These are phyloP conservation scores for Lepilemur septentrionalis DNA, from an alignment of 2,797 vertebrate genomes.

Conservation along the genomic window DNA sequence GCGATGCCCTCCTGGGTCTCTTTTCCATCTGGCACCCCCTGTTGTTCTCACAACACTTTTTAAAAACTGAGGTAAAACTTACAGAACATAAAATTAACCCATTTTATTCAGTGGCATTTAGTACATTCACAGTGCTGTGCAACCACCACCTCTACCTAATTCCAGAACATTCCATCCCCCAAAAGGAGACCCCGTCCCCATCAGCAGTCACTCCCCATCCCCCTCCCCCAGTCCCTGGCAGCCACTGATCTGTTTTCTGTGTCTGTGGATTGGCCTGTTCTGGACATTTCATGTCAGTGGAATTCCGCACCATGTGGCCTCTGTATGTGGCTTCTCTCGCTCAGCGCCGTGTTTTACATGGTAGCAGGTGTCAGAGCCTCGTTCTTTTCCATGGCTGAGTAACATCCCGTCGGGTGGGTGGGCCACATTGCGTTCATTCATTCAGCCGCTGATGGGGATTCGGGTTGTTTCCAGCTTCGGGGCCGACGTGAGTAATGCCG, in stretches of 20 bases:
- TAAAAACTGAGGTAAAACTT: background rate
- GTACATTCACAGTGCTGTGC: background rate
- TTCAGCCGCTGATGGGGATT: background rate
- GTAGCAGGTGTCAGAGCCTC: background rate
- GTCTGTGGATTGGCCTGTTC: background rate
- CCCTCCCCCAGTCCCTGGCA: background rate
- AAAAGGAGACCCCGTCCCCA: background rate
- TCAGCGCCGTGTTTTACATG: accelerated
- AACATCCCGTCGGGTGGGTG: background rate
- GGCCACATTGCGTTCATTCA: background rate
- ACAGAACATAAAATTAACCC: background rate
- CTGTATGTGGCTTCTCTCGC: background rate
- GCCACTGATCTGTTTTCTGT: background rate
- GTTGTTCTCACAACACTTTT: background rate
- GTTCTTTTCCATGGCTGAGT: background rate
- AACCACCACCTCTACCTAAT: background rate
- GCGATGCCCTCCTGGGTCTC: background rate
- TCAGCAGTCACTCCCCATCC: background rate
- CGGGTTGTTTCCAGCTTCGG: background rate
- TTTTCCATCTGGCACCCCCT: background rate
- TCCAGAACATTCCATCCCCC: background rate
- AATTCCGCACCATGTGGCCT: background rate
- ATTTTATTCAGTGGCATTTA: background rate
- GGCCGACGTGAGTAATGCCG: background rate
- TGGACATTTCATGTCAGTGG: background rate